phyloP scores from a whole-genome alignment of 2,797 vertebrate genomes.

The Hipposideros larvatus region DNA sequence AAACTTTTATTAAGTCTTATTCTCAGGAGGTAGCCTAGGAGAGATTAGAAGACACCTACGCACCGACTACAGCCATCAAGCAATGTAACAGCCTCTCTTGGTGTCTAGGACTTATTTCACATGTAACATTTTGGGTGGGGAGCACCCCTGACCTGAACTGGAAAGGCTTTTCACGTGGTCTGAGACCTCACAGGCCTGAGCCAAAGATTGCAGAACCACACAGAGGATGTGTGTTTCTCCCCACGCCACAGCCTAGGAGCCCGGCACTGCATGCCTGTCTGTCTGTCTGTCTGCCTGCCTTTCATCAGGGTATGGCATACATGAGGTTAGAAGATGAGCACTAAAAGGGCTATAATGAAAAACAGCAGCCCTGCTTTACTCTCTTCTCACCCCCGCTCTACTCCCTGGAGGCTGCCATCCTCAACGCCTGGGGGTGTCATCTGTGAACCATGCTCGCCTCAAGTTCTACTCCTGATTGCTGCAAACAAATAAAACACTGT shows the following conservation, averaged over 20 bases:
- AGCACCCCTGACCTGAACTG: neutral
- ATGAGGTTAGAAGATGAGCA: neutral
- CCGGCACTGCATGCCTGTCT: neutral
- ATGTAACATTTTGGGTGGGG: neutral
- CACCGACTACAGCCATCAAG: neutral
- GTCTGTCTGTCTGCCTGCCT: neutral
- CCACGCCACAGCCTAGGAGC: accelerated
- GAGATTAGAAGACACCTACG: neutral
- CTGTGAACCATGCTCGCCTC: neutral
- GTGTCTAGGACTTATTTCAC: neutral
- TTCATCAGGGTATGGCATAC: neutral
- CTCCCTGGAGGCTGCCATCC: neutral
- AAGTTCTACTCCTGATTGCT: neutral
- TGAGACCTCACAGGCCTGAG: neutral
- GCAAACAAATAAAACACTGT: neutral
- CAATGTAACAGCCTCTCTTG: neutral
- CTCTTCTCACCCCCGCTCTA: accelerated
- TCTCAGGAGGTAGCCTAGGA: neutral
- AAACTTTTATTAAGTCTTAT: neutral
- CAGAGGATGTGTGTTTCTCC: neutral
- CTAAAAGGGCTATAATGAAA: neutral
- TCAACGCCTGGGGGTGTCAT: neutral
- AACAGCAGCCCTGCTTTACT: neutral
- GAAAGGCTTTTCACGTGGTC: neutral
- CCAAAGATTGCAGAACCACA: neutral